Evolutionary conservation across 2,113 vertebrate species (phyloP).

Genomic region (Diglossa brunneiventris): DNA sequence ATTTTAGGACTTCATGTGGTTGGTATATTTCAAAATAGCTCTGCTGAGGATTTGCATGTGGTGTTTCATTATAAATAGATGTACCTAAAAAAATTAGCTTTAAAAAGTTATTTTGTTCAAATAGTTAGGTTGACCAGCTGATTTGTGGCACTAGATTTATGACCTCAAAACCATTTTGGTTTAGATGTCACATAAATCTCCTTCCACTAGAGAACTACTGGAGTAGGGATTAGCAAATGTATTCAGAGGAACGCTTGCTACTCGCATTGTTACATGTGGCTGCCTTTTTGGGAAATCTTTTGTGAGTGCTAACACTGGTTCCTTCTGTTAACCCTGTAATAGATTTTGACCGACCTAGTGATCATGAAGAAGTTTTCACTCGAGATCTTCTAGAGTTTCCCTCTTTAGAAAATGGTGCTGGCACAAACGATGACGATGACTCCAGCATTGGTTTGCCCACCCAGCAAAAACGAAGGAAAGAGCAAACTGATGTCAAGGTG

Average conservation of each 20-base stretch:
- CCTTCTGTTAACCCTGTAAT: neutral
- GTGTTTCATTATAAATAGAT: neutral
- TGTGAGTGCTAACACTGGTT: neutral
- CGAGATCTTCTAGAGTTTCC: constrained; percentile 88
- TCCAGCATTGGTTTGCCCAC: constrained; percentile 81
- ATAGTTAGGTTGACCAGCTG: neutral
- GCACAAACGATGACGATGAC: constrained; percentile 88
- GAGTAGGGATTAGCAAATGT: neutral
- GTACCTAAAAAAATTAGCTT: neutral
- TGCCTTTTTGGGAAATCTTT: neutral
- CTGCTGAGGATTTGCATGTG: neutral
- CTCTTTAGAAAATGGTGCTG: constrained; percentile 87
- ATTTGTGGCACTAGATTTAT: neutral
- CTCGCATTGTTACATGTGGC: neutral
- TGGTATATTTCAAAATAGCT: neutral
- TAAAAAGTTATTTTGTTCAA: neutral
- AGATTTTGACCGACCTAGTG: constrained; percentile 89
- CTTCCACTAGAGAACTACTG: neutral
- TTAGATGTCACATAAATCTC: neutral
- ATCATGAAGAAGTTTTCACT: constrained; percentile 85
- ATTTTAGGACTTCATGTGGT: neutral
- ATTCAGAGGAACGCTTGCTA: neutral
- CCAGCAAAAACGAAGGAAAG: constrained; percentile 57
- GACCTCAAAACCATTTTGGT: neutral
- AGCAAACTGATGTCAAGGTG: neutral